phyloP scores from a whole-genome alignment of 2,797 vertebrate species.

The Lepus oiostolus region DNA sequence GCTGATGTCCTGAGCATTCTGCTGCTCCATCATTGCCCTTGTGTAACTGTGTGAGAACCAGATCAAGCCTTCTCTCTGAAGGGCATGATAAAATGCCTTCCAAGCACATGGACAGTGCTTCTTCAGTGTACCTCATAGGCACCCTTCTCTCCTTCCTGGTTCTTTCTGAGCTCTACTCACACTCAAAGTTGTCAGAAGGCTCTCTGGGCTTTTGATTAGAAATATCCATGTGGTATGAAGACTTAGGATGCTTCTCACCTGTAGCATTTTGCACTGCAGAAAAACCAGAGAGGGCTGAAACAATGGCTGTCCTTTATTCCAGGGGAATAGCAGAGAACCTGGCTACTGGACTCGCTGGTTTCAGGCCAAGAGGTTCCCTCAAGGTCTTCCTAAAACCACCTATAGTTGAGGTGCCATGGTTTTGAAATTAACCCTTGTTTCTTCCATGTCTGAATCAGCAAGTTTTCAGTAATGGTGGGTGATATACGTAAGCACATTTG shows the following conservation, averaged over 20 bases:
- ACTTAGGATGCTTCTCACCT: background rate
- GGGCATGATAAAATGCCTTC: background rate
- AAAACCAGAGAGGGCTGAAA: background rate
- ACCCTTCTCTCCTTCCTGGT: background rate
- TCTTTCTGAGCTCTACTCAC: background rate
- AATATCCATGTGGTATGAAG: background rate
- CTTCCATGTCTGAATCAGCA: constrained; percentile 68
- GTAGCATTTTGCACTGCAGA: background rate
- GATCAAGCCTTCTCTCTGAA: background rate
- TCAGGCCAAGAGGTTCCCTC: background rate
- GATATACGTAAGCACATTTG: constrained; percentile 85
- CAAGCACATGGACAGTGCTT: background rate
- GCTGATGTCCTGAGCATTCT: background rate
- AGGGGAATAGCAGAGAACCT: background rate
- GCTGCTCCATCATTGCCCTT: background rate
- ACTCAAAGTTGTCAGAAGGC: background rate
- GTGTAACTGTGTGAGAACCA: background rate
- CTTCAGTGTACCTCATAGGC: rapidly evolving
- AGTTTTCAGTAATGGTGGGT: constrained; percentile 81
- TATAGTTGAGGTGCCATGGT: background rate
- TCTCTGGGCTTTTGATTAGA: background rate
- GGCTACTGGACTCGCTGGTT: background rate
- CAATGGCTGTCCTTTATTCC: background rate
- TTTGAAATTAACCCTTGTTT: constrained; percentile 67
- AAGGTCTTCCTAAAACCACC: background rate